Evolutionary conservation across 1,140 invertebrate species (phyloP).

Genomic region (Phymorhynchus buccinoides): DNA sequence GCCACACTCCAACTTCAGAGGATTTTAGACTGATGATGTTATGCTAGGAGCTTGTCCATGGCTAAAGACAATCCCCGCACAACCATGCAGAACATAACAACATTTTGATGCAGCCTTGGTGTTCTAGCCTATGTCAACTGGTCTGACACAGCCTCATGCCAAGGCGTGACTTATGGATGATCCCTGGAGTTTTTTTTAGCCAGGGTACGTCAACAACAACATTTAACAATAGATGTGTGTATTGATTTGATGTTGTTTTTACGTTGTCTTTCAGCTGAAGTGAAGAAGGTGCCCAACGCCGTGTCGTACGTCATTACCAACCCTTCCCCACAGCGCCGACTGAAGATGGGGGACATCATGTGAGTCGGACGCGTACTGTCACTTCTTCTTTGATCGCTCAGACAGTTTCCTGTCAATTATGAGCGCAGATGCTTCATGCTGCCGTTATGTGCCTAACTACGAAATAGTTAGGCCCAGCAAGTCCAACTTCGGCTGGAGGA

Average conservation of each 20-base stretch:
- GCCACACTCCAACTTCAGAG: too few relatives aligned
- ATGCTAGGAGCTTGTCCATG: too few relatives aligned
- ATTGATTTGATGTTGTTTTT: background rate
- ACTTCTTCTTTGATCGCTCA: background rate
- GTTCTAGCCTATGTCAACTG: too few relatives aligned
- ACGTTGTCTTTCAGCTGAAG: conserved; percentile 29
- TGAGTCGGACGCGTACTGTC: conserved; percentile 46
- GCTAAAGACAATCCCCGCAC: background rate
- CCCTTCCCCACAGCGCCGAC: conserved; percentile 58
- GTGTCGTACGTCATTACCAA: conserved; percentile 65
- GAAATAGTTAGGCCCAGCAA: background rate
- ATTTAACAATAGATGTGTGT: background rate
- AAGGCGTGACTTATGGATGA: background rate
- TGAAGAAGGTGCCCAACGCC: conserved; percentile 41
- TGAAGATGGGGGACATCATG: conserved; percentile 65
- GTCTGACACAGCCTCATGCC: background rate
- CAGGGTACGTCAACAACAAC: background rate
- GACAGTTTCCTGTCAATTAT: background rate
- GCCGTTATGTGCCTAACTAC: background rate
- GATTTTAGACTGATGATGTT: background rate
- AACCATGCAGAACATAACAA: background rate
- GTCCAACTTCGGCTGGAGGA: background rate
- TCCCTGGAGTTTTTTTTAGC: background rate
- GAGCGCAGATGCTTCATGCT: too few relatives aligned
- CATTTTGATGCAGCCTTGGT: background rate